Evolutionary conservation across 2,888 invertebrate species (phyloP).

Genomic region (Amblyjoppa proteus): DNA sequence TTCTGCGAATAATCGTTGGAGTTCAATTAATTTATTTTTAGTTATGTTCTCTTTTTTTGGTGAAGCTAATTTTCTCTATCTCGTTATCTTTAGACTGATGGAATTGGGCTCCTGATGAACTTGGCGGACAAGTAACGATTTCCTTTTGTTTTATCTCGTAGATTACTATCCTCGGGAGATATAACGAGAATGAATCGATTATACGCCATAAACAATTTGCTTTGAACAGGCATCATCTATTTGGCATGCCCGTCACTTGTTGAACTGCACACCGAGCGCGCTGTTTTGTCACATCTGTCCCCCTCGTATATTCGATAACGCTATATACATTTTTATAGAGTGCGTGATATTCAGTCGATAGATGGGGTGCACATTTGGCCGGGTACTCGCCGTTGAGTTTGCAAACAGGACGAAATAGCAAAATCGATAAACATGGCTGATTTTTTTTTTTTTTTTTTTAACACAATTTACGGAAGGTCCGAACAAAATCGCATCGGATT

Average conservation of each 20-base stretch:
- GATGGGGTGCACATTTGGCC: not conserved
- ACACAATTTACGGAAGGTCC: not conserved
- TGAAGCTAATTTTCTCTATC: not conserved
- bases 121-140: not conserved
- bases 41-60: conserved; percentile 12
- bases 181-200: not conserved
- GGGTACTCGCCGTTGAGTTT: not conserved
- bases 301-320: conserved; percentile 22
- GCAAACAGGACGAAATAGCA: not conserved
- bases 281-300: not conserved
- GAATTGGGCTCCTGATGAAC: not conserved
- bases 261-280: not conserved
- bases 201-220: conserved; percentile 26
- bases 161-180: not conserved
- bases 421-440: not conserved
- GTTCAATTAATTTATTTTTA: conserved; percentile 6
- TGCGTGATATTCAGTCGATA: conserved; percentile 1
- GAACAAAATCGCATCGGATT: not conserved
- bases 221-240: conserved; percentile 17
- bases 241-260: conserved; percentile 13
- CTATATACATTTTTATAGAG: conserved; percentile 37
- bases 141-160: not conserved
- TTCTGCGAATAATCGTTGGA: conserved; percentile 37
- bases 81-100: not conserved
- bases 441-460: not conserved